These are phyloP conservation scores for Hesperia comma DNA, from an alignment of 2,888 invertebrate genomes.

Conservation along the genomic window DNA sequence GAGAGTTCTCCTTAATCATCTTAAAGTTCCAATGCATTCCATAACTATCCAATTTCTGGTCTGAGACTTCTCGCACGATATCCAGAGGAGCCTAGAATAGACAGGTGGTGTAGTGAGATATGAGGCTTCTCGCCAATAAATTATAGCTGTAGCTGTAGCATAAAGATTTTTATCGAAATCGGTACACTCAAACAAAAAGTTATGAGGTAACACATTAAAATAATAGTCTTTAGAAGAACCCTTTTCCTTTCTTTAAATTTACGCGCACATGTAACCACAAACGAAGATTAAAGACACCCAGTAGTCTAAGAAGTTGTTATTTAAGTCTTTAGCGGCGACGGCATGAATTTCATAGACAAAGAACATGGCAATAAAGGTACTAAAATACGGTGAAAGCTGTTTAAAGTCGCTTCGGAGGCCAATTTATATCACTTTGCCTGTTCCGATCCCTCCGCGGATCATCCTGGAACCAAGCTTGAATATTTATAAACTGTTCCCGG, in stretches of 20 bases:
- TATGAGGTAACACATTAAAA: too few species aligned
- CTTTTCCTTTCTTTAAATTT: background rate
- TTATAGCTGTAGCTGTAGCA: too few species aligned
- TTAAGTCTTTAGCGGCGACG: background rate
- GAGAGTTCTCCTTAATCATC: too few species aligned
- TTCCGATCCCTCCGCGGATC: constrained; percentile 7
- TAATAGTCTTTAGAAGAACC: too few species aligned
- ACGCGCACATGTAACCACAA: background rate
- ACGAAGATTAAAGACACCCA: constrained; percentile 4
- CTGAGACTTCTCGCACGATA: too few species aligned
- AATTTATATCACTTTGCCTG: constrained; percentile 30
- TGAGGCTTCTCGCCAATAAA: too few species aligned
- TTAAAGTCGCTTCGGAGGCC: constrained; percentile 28
- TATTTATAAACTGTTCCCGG: constrained; percentile 24
- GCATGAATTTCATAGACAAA: constrained; percentile 2
- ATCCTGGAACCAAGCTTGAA: constrained; percentile 7
- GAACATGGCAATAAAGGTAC: constrained; percentile 14
- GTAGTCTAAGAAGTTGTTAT: constrained; percentile 1
- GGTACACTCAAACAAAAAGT: too few species aligned
- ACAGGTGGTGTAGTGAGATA: too few species aligned
- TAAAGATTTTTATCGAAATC: too few species aligned
- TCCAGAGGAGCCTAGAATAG: too few species aligned
- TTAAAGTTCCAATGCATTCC: too few species aligned
- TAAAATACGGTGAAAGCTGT: constrained; percentile 11
- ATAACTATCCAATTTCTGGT: too few species aligned